Conservation (phyloP, 2,797 vertebrate genomes). For the Diglossa cyanea region DNA sequence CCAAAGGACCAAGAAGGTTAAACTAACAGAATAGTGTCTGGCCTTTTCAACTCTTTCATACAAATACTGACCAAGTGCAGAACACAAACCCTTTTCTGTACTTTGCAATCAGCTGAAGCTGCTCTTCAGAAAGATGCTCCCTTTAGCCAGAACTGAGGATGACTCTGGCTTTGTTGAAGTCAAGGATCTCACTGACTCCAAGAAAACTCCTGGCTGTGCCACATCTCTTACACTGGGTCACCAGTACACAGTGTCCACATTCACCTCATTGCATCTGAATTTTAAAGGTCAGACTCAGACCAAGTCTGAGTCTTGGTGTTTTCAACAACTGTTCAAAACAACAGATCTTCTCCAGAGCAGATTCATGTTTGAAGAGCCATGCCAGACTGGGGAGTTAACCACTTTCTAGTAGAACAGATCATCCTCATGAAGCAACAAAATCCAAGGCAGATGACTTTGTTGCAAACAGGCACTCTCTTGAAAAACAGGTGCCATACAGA, state of each 20-base stretch:
- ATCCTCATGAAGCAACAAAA: neutral
- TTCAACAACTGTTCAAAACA: neutral
- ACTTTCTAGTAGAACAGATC: neutral
- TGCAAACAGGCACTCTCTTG: neutral
- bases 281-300: neutral
- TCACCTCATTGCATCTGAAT: neutral
- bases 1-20: neutral
- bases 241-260: neutral
- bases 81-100: neutral
- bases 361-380: neutral
- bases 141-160: neutral
- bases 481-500: neutral
- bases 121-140: neutral
- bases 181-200: neutral
- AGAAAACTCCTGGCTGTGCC: neutral
- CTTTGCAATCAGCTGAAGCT: neutral
- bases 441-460: neutral
- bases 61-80: neutral
- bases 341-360: neutral
- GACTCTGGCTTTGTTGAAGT: neutral
- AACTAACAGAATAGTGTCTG: neutral
- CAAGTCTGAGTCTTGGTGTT: neutral
- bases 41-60: neutral
- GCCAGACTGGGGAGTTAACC: neutral
- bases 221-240: fast-evolving